Conservation (phyloP, 2,888 invertebrate genomes). For the Gymnocheta viridis region DNA sequence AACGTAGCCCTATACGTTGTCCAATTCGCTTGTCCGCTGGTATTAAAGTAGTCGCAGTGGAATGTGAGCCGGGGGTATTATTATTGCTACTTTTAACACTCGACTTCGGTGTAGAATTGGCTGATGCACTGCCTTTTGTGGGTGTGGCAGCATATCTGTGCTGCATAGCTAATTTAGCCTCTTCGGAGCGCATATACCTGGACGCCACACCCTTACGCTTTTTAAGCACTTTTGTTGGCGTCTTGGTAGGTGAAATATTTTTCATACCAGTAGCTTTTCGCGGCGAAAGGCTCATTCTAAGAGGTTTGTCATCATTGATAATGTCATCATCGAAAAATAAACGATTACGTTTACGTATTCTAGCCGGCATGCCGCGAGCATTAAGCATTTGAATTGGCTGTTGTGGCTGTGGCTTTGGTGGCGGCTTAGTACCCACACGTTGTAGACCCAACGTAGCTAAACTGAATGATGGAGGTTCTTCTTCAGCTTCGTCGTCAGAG, state of each 20-base stretch:
- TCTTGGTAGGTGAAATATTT: slow-evolving; percentile 83
- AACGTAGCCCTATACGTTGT: slow-evolving; percentile 93
- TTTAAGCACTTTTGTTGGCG: slow-evolving; percentile 82
- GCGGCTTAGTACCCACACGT: slow-evolving; percentile 89
- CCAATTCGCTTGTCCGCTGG: slow-evolving; percentile 92
- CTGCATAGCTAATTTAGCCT: slow-evolving; percentile 46
- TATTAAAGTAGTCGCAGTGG: slow-evolving; percentile 73
- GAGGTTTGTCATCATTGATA: slow-evolving; percentile 90
- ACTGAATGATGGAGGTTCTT: slow-evolving; percentile 88
- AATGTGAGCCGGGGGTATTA: slow-evolving; percentile 55
- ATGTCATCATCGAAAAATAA: slow-evolving; percentile 95
- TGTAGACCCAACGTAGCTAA: slow-evolving; percentile 91
- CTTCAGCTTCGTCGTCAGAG: slow-evolving; percentile 85
- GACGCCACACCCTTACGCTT: slow-evolving; percentile 82
- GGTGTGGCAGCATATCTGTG: slow-evolving; percentile 61
- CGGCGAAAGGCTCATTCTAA: slow-evolving; percentile 84
- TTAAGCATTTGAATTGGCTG: slow-evolving; percentile 91
- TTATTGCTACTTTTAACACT: slow-evolving; percentile 58
- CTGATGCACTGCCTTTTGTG: slow-evolving; percentile 57
- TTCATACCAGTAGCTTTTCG: slow-evolving; percentile 81
- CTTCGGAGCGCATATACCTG: slow-evolving; percentile 80
- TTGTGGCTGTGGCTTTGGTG: slow-evolving; percentile 86
- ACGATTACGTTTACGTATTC: slow-evolving; percentile 94
- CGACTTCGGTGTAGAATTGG: slow-evolving; percentile 70
- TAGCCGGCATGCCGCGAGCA: slow-evolving; percentile 93